Conservation (phyloP, 2,113 vertebrate species). For the Hiodon alosoides region DNA sequence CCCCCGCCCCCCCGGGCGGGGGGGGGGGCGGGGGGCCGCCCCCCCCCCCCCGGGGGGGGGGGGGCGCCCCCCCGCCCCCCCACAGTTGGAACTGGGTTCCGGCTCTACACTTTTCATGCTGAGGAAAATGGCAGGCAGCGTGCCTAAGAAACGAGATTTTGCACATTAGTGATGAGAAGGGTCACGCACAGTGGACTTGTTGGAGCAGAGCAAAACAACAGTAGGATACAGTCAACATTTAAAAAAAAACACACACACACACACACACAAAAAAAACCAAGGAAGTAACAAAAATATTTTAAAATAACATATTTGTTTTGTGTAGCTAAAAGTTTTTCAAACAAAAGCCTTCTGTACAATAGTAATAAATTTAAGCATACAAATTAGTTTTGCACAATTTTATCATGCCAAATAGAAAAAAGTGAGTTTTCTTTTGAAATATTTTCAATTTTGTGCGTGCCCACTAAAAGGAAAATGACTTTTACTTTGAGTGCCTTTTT, state of each 20-base stretch:
- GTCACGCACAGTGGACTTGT: conserved; percentile 26
- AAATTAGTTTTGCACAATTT: conserved; percentile 69
- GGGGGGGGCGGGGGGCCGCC: too few relatives aligned
- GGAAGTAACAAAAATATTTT: conserved; percentile 60
- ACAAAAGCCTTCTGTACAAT: conserved; percentile 74
- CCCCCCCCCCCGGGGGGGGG: not conserved
- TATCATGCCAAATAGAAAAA: conserved; percentile 93
- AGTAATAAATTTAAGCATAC: conserved; percentile 69
- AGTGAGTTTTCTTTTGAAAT: conserved; percentile 14
- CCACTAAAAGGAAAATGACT: conserved; percentile 25
- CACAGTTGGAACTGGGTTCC: too few relatives aligned
- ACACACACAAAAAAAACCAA: conserved; percentile 60
- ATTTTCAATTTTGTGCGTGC: conserved; percentile 69
- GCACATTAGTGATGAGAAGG: conserved; percentile 33
- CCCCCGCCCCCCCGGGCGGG: too few relatives aligned
- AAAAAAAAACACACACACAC: conserved; percentile 37
- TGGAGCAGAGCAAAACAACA: not conserved
- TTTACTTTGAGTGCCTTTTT: conserved; percentile 79
- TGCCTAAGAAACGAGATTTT: conserved; percentile 22
- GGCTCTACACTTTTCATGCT: conserved; percentile 19
- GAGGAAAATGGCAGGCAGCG: conserved; percentile 34
- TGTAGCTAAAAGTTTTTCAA: conserved; percentile 70
- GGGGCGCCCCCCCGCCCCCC: too few relatives aligned
- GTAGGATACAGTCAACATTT: conserved; percentile 15
- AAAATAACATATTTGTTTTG: conserved; percentile 42